Percentiles rank a stretch among this genome's conserved stretches.
Conservation (phyloP, 2,888 invertebrate species). For the Diarsia mendica region DNA sequence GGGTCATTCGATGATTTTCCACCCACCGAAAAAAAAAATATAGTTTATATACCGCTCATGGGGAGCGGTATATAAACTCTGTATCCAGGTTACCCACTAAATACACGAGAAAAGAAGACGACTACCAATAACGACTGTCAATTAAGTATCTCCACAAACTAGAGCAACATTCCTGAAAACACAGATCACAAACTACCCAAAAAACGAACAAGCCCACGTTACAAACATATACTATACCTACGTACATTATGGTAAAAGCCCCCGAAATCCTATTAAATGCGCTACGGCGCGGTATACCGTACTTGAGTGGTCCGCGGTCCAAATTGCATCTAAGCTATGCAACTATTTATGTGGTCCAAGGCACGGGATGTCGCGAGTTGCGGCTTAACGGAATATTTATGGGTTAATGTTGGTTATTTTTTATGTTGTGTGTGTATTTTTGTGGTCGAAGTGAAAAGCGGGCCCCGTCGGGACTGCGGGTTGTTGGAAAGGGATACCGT, state of each 20-base stretch:
- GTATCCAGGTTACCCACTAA: too few species aligned
- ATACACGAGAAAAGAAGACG: background rate
- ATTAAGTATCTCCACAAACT: background rate
- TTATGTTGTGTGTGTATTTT: background rate
- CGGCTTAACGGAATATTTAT: conserved; percentile 26
- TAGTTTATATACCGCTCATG: too few species aligned
- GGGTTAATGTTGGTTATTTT: background rate
- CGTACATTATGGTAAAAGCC: conserved; percentile 60
- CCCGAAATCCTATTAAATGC: conserved; percentile 69
- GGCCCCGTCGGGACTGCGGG: too few species aligned
- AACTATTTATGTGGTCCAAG: conserved; percentile 64
- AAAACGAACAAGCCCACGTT: conserved; percentile 20
- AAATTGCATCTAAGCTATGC: conserved; percentile 71
- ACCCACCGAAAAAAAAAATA: too few species aligned
- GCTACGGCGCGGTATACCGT: conserved; percentile 68
- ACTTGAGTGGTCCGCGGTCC: conserved; percentile 67
- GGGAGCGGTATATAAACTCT: too few species aligned
- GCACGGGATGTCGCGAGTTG: conserved; percentile 36
- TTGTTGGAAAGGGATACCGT: too few species aligned
- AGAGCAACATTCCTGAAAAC: background rate
- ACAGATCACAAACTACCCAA: background rate
- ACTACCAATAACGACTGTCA: background rate
- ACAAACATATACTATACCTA: conserved; percentile 31
- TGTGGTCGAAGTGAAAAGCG: background rate
- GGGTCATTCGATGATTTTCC: too few species aligned